These are phyloP conservation scores for Pecten maximus DNA, from an alignment of 2,888 invertebrate genomes.

Conservation along the genomic window DNA sequence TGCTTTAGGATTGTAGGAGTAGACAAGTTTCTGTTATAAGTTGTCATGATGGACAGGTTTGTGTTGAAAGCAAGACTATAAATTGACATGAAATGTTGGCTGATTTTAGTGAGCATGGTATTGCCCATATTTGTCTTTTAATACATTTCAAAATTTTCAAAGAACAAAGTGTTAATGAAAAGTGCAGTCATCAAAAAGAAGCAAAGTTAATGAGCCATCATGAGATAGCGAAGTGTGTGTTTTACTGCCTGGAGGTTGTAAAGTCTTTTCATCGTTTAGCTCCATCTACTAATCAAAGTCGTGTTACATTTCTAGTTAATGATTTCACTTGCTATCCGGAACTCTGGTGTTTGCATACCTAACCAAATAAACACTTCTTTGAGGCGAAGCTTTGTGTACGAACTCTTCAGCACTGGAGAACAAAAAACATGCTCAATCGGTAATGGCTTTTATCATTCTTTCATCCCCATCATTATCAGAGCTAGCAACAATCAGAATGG, in stretches of 20 bases:
- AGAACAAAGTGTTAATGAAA: constrained; percentile 24
- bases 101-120: background rate
- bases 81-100: background rate
- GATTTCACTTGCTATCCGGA: constrained; percentile 32
- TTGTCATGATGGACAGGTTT: no score
- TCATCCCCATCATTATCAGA: constrained; percentile 8
- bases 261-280: constrained; percentile 13
- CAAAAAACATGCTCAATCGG: background rate
- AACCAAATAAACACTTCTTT: constrained; percentile 22
- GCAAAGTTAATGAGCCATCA: background rate
- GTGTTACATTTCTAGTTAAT: background rate
- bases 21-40: no score
- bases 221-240: constrained; percentile 2
- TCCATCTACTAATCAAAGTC: constrained; percentile 21
- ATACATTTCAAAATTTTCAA: constrained; percentile 10
- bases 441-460: constrained; percentile 5
- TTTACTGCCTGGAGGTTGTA: background rate
- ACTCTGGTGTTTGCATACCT: constrained; percentile 17
- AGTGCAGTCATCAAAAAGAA: constrained; percentile 29
- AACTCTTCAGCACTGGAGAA: background rate
- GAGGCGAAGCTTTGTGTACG: constrained; percentile 12
- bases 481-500: background rate
- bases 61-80: background rate
- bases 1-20: background rate
- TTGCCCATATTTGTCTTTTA: background rate